These are phyloP conservation scores for Sesamia nonagrioides DNA, from an alignment of 1,140 invertebrate species.

Conservation along the genomic window DNA sequence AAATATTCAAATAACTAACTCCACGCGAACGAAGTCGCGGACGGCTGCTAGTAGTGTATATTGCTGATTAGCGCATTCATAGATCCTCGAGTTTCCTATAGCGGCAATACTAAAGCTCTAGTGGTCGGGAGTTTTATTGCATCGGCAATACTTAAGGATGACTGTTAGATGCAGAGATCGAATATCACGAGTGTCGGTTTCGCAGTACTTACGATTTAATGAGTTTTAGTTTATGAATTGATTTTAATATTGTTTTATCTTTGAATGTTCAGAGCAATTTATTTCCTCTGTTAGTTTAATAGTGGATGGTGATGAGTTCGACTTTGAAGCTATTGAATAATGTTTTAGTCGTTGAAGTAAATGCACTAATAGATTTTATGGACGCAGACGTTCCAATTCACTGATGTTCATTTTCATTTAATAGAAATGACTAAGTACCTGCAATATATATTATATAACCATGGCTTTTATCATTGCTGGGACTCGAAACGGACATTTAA, in stretches of 20 bases:
- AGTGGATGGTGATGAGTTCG: neutral
- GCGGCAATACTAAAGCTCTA: neutral
- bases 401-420: too few relatives aligned
- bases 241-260: neutral
- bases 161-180: constrained; percentile 13
- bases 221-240: constrained; percentile 1
- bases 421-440: too few relatives aligned
- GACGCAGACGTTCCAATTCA: too few relatives aligned
- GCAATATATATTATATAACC: too few relatives aligned
- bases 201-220: neutral
- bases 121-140: constrained; percentile 10
- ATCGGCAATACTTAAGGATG: constrained; percentile 8
- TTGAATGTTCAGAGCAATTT: neutral
- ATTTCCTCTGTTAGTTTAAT: neutral
- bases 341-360: neutral
- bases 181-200: constrained; percentile 1
- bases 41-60: too few relatives aligned
- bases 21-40: too few relatives aligned
- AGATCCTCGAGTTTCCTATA: neutral
- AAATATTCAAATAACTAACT: too few relatives aligned
- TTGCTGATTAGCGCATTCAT: neutral
- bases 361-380: neutral
- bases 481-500: too few relatives aligned
- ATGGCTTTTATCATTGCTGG: too few relatives aligned
- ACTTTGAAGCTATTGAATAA: neutral